Conservation (phyloP, 1,140 invertebrate genomes). For the Hesperophylax magnus region DNA sequence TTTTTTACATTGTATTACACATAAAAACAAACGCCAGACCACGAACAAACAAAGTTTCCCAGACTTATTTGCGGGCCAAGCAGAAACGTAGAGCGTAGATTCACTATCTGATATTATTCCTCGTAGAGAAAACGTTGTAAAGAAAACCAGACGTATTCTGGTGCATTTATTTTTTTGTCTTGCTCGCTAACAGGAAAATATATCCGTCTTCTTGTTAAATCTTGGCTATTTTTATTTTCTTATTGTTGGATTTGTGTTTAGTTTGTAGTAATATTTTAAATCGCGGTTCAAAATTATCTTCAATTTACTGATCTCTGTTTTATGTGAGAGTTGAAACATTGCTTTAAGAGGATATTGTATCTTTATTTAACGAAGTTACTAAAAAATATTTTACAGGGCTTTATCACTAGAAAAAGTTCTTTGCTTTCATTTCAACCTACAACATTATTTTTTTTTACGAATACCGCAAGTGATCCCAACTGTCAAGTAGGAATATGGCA, state of each 20-base stretch:
- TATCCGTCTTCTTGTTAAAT: constrained; percentile 9
- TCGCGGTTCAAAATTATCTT: background rate
- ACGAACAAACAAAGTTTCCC: background rate
- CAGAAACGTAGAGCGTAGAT: background rate
- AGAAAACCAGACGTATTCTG: constrained; percentile 21
- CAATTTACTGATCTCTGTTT: background rate
- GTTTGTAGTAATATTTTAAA: background rate
- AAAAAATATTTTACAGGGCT: no score
- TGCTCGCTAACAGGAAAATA: constrained; percentile 22
- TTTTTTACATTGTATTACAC: background rate
- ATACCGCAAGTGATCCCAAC: no score
- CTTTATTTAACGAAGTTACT: no score
- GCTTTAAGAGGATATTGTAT: no score
- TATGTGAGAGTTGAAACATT: no score
- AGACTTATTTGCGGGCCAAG: background rate
- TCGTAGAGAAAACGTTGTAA: constrained; percentile 6
- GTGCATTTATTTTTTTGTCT: constrained; percentile 35
- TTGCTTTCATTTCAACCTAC: no score
- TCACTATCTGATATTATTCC: constrained; percentile 21
- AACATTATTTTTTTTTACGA: no score
- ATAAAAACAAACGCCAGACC: background rate
- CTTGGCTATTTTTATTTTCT: constrained; percentile 16
- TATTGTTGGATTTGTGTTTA: background rate
- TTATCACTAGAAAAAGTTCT: no score
- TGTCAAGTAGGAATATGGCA: no score